These are phyloP conservation scores for Rhinolophus sinicus DNA, from an alignment of 2,113 vertebrate species.

Conservation along the genomic window DNA sequence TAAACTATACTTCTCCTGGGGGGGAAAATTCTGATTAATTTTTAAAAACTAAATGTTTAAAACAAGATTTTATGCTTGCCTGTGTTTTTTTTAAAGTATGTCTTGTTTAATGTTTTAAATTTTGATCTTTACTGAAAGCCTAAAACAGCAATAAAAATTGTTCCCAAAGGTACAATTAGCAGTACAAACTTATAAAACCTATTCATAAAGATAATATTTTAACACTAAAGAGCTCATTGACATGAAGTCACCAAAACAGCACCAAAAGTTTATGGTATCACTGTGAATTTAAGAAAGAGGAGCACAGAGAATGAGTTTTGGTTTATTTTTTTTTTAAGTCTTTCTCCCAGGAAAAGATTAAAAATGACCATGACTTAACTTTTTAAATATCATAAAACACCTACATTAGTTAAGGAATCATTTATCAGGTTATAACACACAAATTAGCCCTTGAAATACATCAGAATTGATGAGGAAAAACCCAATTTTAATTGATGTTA, in stretches of 20 bases:
- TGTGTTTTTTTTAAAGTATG: neutral
- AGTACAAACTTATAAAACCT: conserved; percentile 27
- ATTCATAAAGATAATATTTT: conserved; percentile 32
- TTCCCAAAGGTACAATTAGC: conserved; percentile 49
- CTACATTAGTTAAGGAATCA: neutral
- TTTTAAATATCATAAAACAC: conserved; percentile 41
- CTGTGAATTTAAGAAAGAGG: neutral
- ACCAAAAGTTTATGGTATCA: conserved; percentile 1
- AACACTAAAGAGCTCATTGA: neutral
- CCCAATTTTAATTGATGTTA: conserved; percentile 2
- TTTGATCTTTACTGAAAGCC: conserved; percentile 44
- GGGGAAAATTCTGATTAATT: neutral
- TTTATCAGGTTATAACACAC: conserved; percentile 5
- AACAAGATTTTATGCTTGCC: conserved; percentile 17
- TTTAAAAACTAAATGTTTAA: conserved; percentile 25
- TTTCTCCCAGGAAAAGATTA: conserved; percentile 30
- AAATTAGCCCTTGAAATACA: neutral
- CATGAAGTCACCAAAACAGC: neutral
- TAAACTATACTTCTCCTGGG: neutral
- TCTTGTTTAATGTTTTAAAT: conserved; percentile 1
- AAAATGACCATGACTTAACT: neutral
- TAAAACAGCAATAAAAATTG: neutral
- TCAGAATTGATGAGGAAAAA: neutral
- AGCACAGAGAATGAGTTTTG: neutral
- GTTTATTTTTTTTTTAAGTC: neutral